Conservation (phyloP, 2,888 invertebrate genomes). For the Ennomos erosarius region DNA sequence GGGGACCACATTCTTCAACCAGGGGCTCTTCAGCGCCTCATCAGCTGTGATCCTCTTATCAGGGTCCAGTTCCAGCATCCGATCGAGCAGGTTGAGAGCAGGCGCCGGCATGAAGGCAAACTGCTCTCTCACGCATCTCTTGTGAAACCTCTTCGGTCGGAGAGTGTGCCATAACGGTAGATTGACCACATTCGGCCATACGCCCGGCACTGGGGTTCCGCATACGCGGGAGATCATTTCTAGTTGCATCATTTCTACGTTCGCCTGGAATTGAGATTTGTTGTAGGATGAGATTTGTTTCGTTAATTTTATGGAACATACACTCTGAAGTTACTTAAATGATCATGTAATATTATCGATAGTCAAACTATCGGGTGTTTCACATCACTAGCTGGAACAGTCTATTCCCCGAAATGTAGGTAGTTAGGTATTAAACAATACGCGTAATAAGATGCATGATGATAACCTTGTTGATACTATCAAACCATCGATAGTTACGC, state of each 20-base stretch:
- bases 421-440: no score
- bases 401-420: no score
- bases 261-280: constrained; percentile 86
- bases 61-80: constrained; percentile 98
- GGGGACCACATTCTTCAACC: constrained; percentile 96
- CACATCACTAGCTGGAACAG: no score
- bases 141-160: constrained; percentile 95
- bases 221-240: constrained; percentile 97
- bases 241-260: constrained; percentile 95
- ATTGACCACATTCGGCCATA: constrained; percentile 98
- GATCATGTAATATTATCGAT: no score
- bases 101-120: constrained; percentile 96
- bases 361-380: no score
- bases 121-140: constrained; percentile 95
- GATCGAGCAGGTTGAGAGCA: constrained; percentile 96
- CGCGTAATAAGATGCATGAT: no score
- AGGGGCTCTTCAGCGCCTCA: constrained; percentile 95
- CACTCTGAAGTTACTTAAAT: no score
- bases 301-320: no score
- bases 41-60: constrained; percentile 96
- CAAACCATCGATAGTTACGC: no score
- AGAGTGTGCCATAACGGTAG: constrained; percentile 96
- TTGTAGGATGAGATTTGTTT: neutral
- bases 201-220: constrained; percentile 97
- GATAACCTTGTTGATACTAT: no score